Evolutionary conservation across 2,888 invertebrate species (phyloP).

Genomic region (Coelinius sp.): DNA sequence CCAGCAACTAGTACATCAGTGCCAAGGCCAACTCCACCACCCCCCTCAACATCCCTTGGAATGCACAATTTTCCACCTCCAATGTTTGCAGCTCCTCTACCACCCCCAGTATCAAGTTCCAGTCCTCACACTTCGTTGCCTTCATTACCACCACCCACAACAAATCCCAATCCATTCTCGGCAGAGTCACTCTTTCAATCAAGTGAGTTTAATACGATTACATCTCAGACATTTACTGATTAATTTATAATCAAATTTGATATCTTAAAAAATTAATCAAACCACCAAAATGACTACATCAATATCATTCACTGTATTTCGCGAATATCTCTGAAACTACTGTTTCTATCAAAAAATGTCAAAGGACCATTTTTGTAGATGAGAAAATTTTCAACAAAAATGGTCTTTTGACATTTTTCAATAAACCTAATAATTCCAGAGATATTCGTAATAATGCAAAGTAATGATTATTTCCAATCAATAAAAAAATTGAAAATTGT

Average conservation of each 20-base stretch:
- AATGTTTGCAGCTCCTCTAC: slow-evolving; percentile 79
- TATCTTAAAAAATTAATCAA: not conserved
- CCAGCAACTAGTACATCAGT: slow-evolving; percentile 72
- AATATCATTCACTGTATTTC: not conserved
- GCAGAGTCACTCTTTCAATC: slow-evolving; percentile 90
- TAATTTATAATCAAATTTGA: no score
- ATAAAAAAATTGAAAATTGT: no score
- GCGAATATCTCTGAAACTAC: not conserved
- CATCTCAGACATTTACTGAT: no score
- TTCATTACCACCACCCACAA: slow-evolving; percentile 69
- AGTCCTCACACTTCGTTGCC: slow-evolving; percentile 68
- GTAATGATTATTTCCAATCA: slow-evolving; percentile 5
- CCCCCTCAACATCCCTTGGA: slow-evolving; percentile 74
- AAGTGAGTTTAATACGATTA: slow-evolving; percentile 81
- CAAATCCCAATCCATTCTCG: slow-evolving; percentile 87
- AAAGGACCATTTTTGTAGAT: not conserved
- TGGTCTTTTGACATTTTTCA: not conserved
- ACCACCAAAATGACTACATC: not conserved
- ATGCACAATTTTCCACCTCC: slow-evolving; percentile 76
- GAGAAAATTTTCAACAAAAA: not conserved
- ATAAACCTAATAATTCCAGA: not conserved
- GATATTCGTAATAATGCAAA: not conserved
- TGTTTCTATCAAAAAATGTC: not conserved
- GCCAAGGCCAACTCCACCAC: slow-evolving; percentile 74
- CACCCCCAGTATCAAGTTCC: slow-evolving; percentile 70